These are phyloP conservation scores for Zenarchopterus dispar DNA, from an alignment of 2,797 vertebrate genomes.

Conservation along the genomic window DNA sequence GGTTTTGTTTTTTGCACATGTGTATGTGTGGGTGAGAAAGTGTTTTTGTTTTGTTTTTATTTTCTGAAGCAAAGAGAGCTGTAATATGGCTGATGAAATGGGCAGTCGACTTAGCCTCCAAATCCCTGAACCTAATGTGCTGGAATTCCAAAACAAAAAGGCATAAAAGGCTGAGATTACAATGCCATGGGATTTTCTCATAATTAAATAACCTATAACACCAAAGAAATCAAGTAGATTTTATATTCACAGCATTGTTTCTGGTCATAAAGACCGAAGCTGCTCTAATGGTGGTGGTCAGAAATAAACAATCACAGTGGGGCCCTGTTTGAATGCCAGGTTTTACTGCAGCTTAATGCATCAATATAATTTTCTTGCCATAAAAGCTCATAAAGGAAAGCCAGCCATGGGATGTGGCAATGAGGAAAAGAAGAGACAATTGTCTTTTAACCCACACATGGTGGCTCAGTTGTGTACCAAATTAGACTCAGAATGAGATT, in stretches of 20 bases:
- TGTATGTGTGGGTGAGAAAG: too few species aligned
- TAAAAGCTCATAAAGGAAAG: conserved; percentile 45
- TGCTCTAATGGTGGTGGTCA: conserved; percentile 8
- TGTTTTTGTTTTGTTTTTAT: conserved; percentile 7
- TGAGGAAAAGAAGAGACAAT: conserved; percentile 54
- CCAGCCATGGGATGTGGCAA: conserved; percentile 33
- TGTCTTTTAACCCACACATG: conserved; percentile 63
- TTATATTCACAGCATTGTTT: conserved; percentile 43
- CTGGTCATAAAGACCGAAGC: conserved; percentile 32
- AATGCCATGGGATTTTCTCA: conserved; percentile 64
- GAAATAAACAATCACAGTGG: conserved; percentile 28
- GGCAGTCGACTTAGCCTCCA: conserved; percentile 17
- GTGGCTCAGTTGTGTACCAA: conserved; percentile 55
- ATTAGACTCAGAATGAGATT: conserved; percentile 74
- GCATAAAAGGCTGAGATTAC: conserved; percentile 74
- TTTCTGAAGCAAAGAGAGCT: conserved; percentile 73
- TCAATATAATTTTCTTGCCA: not conserved
- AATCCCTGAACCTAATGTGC: conserved; percentile 31
- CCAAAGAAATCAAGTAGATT: conserved; percentile 61
- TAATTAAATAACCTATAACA: conserved; percentile 70
- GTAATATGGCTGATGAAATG: conserved; percentile 79
- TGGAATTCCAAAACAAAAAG: conserved; percentile 62
- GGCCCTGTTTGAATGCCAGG: conserved; percentile 41
- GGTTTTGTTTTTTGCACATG: too few species aligned
- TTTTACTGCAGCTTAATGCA: conserved; percentile 1